These are phyloP conservation scores for Caenorhabditis sp. DNA, from an alignment of 2,888 invertebrate genomes.

Conservation along the genomic window DNA sequence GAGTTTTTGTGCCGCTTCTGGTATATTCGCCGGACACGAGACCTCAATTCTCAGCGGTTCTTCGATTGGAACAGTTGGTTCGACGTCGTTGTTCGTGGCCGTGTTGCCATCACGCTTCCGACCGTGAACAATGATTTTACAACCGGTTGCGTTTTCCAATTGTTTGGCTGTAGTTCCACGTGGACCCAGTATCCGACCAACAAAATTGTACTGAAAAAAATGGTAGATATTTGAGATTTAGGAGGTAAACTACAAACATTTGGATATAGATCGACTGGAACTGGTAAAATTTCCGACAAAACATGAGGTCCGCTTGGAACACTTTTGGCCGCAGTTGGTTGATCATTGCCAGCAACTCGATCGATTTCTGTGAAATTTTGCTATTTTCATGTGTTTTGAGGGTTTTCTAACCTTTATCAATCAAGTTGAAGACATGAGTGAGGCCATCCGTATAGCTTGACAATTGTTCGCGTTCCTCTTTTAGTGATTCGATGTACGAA, in stretches of 20 bases:
- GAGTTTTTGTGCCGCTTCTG: slow-evolving; percentile 16
- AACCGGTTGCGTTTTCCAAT: slow-evolving; percentile 28
- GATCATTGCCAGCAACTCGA: slow-evolving; percentile 5
- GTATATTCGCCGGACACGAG: slow-evolving; percentile 21
- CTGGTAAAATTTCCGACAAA: slow-evolving; percentile 13
- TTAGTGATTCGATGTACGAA: slow-evolving; percentile 33
- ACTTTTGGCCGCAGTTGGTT: neutral
- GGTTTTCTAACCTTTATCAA: slow-evolving; percentile 13
- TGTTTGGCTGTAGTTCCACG: slow-evolving; percentile 40
- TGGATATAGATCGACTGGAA: slow-evolving; percentile 31
- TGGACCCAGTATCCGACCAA: slow-evolving; percentile 37
- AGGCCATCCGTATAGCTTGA: slow-evolving; percentile 17
- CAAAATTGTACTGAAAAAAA: slow-evolving; percentile 75
- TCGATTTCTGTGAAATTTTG: slow-evolving; percentile 15
- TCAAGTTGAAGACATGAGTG: slow-evolving; percentile 29
- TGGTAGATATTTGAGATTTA: too few species aligned
- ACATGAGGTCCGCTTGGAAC: neutral
- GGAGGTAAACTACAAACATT: neutral
- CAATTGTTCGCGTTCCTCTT: slow-evolving; percentile 32
- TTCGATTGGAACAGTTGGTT: neutral
- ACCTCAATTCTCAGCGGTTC: slow-evolving; percentile 30
- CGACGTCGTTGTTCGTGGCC: neutral
- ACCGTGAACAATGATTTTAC: slow-evolving; percentile 29
- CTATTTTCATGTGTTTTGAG: neutral
- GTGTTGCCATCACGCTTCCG: slow-evolving; percentile 11